Evolutionary conservation across 2,113 vertebrate species (phyloP), one percentile per base, ranked within the genome.

Genomic region (Xenopus borealis): DNA sequence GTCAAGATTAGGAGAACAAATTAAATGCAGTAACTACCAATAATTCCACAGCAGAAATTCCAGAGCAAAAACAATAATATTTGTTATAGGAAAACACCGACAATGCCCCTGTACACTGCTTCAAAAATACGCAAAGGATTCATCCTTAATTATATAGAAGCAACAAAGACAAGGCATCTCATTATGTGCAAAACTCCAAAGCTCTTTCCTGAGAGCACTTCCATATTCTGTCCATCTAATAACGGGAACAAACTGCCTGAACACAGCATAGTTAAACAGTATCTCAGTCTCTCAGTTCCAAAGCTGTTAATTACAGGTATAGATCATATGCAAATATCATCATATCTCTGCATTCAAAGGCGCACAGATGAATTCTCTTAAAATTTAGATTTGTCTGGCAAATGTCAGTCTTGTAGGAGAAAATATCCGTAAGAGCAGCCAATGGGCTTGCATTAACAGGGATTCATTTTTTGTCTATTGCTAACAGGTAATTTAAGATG

Each of bases 281-380:
- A 57, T 53, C 47, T 46, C 59, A 46, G 74, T 65, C 67, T 64
- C 67, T 55, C 30, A 19, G 50, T 70, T 77, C 66, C 74, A 70
- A 57, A 70, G 74, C 61, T 77, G 66, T 77, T 77, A 77, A 77
- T 77, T 77, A 77, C 67, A 77, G 67, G 67, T 70, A 77, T 77
- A 70, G 66, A 77, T 77, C 74, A 77, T 64, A 77, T 77, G 61
- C 66, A 77, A 70, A 77, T 77, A 64, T 70, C 67, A 77, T 69
- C 50, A 77, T 64, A 77, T 45, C 61, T 77, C 30, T 45, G 59
- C 30, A 45, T 70, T 70, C 74, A 70, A 30, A 64, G 74, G 59
- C 20, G 61, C 59, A 33, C 14, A 19, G 20, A 57, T 62, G 66
- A 44, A 64, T 77, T 70, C 69, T 64, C 33, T 75, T 59, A 12